Evolutionary conservation across 2,797 vertebrate genomes (phyloP).

Genomic region (Danio tinwini): DNA sequence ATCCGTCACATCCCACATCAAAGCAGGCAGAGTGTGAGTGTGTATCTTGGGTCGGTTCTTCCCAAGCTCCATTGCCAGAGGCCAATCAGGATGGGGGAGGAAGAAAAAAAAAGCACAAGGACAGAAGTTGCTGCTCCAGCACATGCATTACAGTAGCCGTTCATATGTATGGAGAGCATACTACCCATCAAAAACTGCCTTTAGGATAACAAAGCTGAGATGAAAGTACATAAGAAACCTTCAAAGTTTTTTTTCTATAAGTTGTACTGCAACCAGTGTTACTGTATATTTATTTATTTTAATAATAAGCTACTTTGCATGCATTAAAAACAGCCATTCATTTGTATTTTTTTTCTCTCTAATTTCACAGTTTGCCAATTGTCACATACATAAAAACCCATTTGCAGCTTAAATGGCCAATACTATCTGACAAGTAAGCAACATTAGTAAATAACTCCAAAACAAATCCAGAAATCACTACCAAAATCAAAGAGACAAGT

Average conservation of each 20-base stretch:
- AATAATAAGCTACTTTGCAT: neutral
- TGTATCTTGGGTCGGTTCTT: slow-evolving; percentile 47
- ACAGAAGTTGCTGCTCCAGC: slow-evolving; percentile 28
- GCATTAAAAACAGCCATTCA: neutral
- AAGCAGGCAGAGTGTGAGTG: slow-evolving; percentile 68
- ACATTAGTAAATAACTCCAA: neutral
- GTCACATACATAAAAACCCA: neutral
- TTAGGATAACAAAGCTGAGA: neutral
- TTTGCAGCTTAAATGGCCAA: neutral
- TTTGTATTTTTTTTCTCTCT: neutral
- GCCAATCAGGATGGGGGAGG: slow-evolving; percentile 25
- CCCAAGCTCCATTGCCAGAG: slow-evolving; percentile 43
- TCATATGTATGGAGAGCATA: slow-evolving; percentile 3
- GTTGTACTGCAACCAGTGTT: neutral
- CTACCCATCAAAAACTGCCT: slow-evolving; percentile 20
- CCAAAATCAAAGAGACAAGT: too few relatives aligned
- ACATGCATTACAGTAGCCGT: slow-evolving; percentile 8
- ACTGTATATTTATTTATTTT: neutral
- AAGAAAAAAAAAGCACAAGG: slow-evolving; percentile 3
- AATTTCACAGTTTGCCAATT: neutral
- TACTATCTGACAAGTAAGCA: neutral
- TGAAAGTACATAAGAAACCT: neutral
- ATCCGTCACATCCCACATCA: slow-evolving; percentile 85
- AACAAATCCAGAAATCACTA: too few relatives aligned
- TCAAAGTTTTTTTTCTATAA: neutral